Evolutionary conservation across 2,113 vertebrate species (phyloP), one percentile per base, ranked within the genome.

Genomic region (Guaruba guarouba): DNA sequence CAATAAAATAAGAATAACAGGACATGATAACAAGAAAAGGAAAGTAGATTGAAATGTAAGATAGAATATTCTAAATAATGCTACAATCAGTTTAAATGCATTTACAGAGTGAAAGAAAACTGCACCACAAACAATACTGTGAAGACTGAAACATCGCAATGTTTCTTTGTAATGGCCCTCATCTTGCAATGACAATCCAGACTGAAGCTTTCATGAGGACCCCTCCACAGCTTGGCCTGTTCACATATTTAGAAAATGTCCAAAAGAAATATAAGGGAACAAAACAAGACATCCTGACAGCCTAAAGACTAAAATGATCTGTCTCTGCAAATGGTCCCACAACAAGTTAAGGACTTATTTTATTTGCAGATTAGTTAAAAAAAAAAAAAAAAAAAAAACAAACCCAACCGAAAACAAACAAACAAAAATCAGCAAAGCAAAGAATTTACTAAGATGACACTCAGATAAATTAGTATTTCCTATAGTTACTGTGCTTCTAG

Each of bases 71-170:
- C 66, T 84, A 82, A 92, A 91, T 71, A 95, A 95, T 29, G 52
- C 69, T 82, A 46, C 31, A 86, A 80, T 73, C 74, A 87, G 35
- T 96, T 95, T 74, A 96, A 94, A 86, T 13, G 28, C 61, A 89
- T 85, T 87, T 33, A 55, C 23, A 39, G 43, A 63, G 37, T 51
- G 63, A 96, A 92, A 93, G 41, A 93, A 95, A 95, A 82, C 13
- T 61, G 23, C 88, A 87, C 48, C 16, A 64, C 51, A 87, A 91
- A 91, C 63, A n/a, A 73, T 55, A 66, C 51, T 68, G 61, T 78
- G 23, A 74, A 91, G 19, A 62, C 43, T 43, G 44, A 80, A 81
- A 66, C 5, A 69, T 68, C n/a, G 16, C 52, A 44, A 7, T 17
- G 27, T 35, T 93, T 49, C 81, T 70, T 82, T 79, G 35, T 71